phyloP scores from a whole-genome alignment of 2,888 invertebrate species.

The Perizoma affinitatum region DNA sequence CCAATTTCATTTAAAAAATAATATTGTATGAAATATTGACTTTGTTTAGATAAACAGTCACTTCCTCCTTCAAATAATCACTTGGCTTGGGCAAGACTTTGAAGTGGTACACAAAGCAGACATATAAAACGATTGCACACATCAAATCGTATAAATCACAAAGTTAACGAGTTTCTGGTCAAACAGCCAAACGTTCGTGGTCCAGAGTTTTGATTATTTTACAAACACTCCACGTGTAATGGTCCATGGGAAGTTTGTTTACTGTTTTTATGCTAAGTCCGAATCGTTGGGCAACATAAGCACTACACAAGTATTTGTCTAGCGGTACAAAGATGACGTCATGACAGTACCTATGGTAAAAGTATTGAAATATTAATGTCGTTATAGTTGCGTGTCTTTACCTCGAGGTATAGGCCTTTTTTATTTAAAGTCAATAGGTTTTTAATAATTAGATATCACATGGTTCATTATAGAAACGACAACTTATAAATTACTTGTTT shows the following conservation, averaged over 20 bases:
- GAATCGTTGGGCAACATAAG: conserved; percentile 64
- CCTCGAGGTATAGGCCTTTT: conserved; percentile 48
- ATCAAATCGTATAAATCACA: conserved; percentile 75
- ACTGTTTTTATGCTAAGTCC: conserved; percentile 66
- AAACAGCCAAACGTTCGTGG: conserved; percentile 77
- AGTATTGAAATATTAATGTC: conserved; percentile 64
- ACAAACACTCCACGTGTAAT: conserved; percentile 78
- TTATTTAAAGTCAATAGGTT: neutral
- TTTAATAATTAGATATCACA: no score
- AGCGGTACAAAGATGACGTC: conserved; percentile 59
- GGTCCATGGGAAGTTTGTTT: conserved; percentile 71
- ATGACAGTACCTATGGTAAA: conserved; percentile 55
- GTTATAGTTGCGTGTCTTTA: conserved; percentile 56
- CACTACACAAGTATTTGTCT: conserved; percentile 65
- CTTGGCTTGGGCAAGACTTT: conserved; percentile 48
- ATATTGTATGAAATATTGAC: conserved; percentile 21
- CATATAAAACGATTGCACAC: conserved; percentile 69
- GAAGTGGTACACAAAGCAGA: conserved; percentile 60
- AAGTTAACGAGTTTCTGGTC: conserved; percentile 71
- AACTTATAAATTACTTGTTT: no score
- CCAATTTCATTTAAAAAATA: conserved; percentile 15
- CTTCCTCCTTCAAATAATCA: conserved; percentile 38
- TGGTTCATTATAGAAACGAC: no score
- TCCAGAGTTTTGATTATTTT: conserved; percentile 72
- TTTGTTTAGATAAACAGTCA: conserved; percentile 25